phyloP scores from a whole-genome alignment of 2,113 vertebrate genomes.

The Bolborhynchus lineola region DNA sequence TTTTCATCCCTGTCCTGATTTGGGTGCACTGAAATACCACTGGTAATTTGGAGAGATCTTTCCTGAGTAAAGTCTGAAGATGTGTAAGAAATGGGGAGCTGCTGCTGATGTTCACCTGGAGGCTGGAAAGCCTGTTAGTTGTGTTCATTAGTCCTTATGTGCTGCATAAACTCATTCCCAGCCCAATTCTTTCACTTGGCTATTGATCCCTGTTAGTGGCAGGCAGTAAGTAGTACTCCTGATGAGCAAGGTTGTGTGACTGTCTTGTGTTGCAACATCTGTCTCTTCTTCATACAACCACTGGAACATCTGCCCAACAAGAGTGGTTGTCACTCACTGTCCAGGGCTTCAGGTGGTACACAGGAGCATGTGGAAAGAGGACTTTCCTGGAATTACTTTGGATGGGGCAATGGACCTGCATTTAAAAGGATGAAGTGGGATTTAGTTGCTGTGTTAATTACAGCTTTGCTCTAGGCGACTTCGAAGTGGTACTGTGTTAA shows the following conservation, averaged over 20 bases:
- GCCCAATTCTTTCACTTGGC: background rate
- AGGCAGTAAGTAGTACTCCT: background rate
- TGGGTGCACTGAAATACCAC: background rate
- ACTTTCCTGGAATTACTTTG: background rate
- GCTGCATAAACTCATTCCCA: background rate
- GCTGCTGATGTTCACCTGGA: background rate
- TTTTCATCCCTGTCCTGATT: background rate
- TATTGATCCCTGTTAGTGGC: background rate
- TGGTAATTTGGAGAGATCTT: background rate
- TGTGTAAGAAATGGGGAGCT: background rate
- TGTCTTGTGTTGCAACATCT: background rate
- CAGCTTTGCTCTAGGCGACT: background rate
- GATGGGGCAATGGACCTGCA: background rate
- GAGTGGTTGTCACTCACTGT: background rate
- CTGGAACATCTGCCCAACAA: background rate
- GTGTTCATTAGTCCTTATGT: background rate
- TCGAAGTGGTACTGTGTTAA: background rate
- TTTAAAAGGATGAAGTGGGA: background rate
- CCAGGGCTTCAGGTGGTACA: background rate
- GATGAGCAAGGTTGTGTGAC: background rate
- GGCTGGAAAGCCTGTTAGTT: background rate
- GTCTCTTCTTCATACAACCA: background rate
- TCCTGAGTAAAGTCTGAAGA: background rate
- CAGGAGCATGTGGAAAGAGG: background rate
- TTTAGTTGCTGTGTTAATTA: background rate